These are phyloP conservation scores for Drosophila kohkoa DNA, from an alignment of 1,140 invertebrate genomes.

Conservation along the genomic window DNA sequence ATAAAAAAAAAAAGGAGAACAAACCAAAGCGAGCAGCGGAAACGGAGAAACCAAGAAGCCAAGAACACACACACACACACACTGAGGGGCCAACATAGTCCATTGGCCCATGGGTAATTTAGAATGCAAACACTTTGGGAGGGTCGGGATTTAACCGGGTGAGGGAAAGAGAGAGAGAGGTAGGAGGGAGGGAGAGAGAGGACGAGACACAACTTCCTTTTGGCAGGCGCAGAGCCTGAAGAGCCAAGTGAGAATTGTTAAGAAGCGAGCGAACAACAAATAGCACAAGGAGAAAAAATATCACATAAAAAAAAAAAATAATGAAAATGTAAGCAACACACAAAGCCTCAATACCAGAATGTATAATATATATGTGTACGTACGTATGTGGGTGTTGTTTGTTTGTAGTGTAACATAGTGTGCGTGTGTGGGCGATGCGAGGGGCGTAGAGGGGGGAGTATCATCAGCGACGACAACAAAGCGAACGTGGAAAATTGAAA, in stretches of 20 bases:
- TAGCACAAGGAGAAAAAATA: conserved; percentile 34
- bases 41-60: conserved; percentile 26
- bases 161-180: too few species aligned
- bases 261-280: conserved; percentile 13
- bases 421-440: conserved; percentile 1
- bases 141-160: not conserved
- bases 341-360: conserved; percentile 59
- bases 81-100: conserved; percentile 52
- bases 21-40: conserved; percentile 7
- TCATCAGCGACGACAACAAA: conserved; percentile 78
- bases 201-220: conserved; percentile 68
- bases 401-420: conserved; percentile 28
- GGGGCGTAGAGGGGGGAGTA: conserved; percentile 25
- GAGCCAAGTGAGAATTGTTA: conserved; percentile 74
- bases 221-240: conserved; percentile 42
- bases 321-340: conserved; percentile 82
- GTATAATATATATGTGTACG: conserved; percentile 45
- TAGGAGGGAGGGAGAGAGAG: conserved; percentile 15
- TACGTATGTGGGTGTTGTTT: not conserved
- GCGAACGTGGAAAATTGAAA: conserved; percentile 82
- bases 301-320: conserved; percentile 47
- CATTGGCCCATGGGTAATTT: conserved; percentile 81
- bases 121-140: conserved; percentile 66
- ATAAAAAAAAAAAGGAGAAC: not conserved
- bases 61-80: conserved; percentile 10